Evolutionary conservation across 2,113 vertebrate species (phyloP).

Genomic region (Xyrauchen texanus): DNA sequence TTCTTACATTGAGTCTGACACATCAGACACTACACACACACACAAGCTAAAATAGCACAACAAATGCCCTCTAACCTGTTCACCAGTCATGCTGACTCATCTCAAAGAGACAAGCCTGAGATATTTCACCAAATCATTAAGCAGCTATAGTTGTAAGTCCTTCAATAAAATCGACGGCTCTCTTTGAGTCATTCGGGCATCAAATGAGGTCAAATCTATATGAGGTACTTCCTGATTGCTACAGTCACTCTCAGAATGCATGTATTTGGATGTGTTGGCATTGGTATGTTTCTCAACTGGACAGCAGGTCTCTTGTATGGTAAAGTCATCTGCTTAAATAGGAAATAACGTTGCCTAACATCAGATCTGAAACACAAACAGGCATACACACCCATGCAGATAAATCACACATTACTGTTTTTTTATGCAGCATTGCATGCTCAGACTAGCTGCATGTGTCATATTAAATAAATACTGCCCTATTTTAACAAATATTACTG

Average conservation of each 20-base stretch:
- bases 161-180: neutral
- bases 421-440: neutral
- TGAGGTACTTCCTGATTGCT: neutral
- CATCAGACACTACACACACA: neutral
- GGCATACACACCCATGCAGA: neutral
- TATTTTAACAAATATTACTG: neutral
- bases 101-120: neutral
- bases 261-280: neutral
- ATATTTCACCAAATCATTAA: conserved; percentile 2
- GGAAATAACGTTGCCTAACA: conserved; percentile 30
- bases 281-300: neutral
- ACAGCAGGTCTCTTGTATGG: neutral
- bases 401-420: conserved; percentile 1
- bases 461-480: neutral
- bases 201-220: neutral
- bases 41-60: neutral
- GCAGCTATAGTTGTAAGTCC: neutral
- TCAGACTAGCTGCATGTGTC: neutral
- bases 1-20: neutral
- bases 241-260: neutral
- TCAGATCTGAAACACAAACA: conserved; percentile 3
- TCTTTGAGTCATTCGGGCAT: too few species aligned
- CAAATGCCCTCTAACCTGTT: conserved; percentile 8
- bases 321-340: conserved; percentile 26
- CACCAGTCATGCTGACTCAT: neutral